Evolutionary conservation across 2,113 vertebrate genomes (phyloP), one percentile per base, ranked within the genome.

Genomic region (Nothocercus julius): DNA sequence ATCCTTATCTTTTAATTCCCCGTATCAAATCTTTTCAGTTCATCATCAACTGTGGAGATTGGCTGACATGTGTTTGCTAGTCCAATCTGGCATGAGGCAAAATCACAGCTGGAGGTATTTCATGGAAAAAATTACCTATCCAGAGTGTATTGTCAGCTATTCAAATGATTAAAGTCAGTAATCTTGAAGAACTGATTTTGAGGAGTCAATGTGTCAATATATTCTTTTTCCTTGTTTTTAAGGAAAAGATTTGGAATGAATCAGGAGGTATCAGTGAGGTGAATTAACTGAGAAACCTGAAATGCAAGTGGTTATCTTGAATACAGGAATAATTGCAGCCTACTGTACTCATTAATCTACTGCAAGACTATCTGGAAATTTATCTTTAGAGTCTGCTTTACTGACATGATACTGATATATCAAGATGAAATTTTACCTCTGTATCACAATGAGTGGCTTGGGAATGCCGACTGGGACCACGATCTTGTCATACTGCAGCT

Each of bases 1-100:
- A 68, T 82, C 24, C 93, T 94, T 93, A 94, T 93, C 80, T 94
- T 92, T 80, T 95, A 87, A 92, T 87, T 87, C 63, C 5, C 72
- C 30, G 5, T 87, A 93, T 92, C n/a, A 69, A 77, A 91, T 82
- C 27, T 73, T 85, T 87, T 85, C 32, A 87, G 21, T 92, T 93
- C 58, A 66, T 80, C 69, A 53, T 92, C 70, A 79, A 1, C 86
- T 82, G 63, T 67, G 72, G 62, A 92, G 84, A 87, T 28, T 66
- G 58, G 87, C 62, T 93, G 84, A 82, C 87, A 87, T 69, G 58
- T 19, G n/a, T 77, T 82, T 93, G 79, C 59, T 80, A 62, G 92
- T 74, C 74, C 59, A 87, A 42, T 76, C 49, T 89, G 84, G 70
- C 84, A 58, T 82, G 40, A 82, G 58, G 20, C 19, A 78, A 11